Evolutionary conservation across 2,113 vertebrate genomes (phyloP), one percentile per base, ranked within the genome.

Genomic region (Cnemophilus loriae): DNA sequence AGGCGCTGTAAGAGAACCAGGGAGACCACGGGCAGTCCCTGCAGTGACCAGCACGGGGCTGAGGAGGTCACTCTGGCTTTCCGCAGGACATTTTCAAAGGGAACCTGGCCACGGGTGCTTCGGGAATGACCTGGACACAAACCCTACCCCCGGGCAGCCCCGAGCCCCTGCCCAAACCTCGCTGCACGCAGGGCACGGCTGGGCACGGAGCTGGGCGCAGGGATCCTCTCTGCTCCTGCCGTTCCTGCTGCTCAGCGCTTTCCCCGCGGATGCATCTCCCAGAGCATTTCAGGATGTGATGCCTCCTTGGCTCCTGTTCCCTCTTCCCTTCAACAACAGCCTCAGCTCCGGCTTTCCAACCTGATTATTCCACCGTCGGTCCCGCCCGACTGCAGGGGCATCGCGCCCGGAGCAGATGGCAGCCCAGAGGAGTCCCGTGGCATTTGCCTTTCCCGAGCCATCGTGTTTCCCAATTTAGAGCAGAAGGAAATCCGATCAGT

Each of bases 401-500:
- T 4, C 78, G 17, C 52, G 1, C 47, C 12, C 26, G 13, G 19
- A 41, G 59, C 85, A 89, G 93, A 78, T 39, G 75, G 68, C 1
- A 50, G 80, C 91, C 91, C 57, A 42, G 33, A 55, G 77, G 42
- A 56, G 27, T 18, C 95, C 47, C 32, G 13, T 0, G 37, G 47
- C 64, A 19, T 69, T 84, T 73, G 88, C 82, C 82, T 86, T 68
- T 68, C n/a, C 78, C 49, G 13, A 93, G 84, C 57, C 55, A 28
- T 56, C 50, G 76, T n/a, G 39, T 18, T 91, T 60, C 92, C 93
- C 65, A 32, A 7, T 95, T 97, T 95, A 89, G 95, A 60, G 78
- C 71, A 32, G 56, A 65, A 56, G 90, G 85, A 93, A 97, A 97
- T 97, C 95, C 55, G 76, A 91, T 98, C 94, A 98, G 81, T 4